Base-by-base conservation (phyloP, 1,140 invertebrate species). In the Drosophila lowei region DNA sequence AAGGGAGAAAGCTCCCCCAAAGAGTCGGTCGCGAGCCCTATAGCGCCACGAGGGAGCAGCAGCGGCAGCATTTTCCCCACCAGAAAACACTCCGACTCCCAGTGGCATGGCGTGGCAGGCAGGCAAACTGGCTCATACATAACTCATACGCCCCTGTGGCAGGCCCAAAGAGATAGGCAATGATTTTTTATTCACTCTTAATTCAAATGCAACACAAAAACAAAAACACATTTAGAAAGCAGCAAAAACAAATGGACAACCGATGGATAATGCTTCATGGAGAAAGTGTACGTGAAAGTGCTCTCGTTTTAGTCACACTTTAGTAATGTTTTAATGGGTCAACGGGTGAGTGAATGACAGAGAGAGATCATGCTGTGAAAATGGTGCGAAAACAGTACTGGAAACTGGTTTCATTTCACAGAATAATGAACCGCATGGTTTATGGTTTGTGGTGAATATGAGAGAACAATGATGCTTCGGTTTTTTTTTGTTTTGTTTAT, bases 151-250 rank as follows among this genome's bases (percentile, higher is more conserved):
- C 72, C 72, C 64, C 73, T 5, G 34, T 63, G 57, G 61, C 60
- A 47, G 44, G 16, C 66, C 44, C 66, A 49, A 38, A 25, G 2
- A 43, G 63, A 70, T 70, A 57, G 64, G 64, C 66, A 18, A 68
- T 68, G 66, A 68, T 70, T 70, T 68, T 68, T 42, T 56, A 68
- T 68, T 57, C 66, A 57, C n/a, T 68, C 68, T 57, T 68, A 68
- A 68, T 68, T 68, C 60, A 65, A 74, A 65, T 73, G 70, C 68
- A 66, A 74, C 64, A 52, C 60, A 74, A 68, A 68, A 57, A 52
- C 60, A 74, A 68, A 68, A 57, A 15, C 21, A 34, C 53, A 57
- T 68, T 25, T 57, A 68, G 55, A 9, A 63, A 46, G 48, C 60
- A 67, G 54, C 62, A 43, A 68, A 68, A 55, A 50, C 62, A 44